Evolutionary conservation across 2,888 invertebrate species (phyloP).

Genomic region (Cremastinae sp.): DNA sequence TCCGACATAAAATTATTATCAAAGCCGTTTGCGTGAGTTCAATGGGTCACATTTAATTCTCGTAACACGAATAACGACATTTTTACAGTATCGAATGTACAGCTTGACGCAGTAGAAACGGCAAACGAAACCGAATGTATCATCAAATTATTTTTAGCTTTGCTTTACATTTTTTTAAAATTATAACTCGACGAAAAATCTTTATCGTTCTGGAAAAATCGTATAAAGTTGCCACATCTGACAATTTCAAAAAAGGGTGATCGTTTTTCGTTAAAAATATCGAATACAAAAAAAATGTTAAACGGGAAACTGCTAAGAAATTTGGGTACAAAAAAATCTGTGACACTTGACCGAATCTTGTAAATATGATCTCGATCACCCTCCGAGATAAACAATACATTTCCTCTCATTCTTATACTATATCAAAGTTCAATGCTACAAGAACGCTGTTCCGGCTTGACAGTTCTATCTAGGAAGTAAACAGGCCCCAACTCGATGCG

Average conservation of each 20-base stretch:
- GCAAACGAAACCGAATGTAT: constrained; percentile 19
- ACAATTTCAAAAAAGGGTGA: too few relatives aligned
- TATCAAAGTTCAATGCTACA: constrained; percentile 58
- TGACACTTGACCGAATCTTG: constrained; percentile 47
- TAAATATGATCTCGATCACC: constrained; percentile 29
- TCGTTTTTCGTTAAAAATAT: too few relatives aligned
- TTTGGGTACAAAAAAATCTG: not conserved
- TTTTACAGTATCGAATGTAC: constrained; percentile 11
- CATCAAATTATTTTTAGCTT: constrained; percentile 4
- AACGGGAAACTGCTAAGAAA: not conserved
- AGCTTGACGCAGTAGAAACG: constrained; percentile 16
- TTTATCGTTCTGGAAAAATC: not conserved
- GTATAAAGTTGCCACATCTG: too few relatives aligned
- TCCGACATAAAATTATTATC: constrained; percentile 68
- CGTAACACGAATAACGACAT: constrained; percentile 19
- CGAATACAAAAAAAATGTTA: not conserved
- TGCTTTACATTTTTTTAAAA: not conserved
- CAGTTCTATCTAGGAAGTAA: constrained; percentile 28
- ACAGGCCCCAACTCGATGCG: constrained; percentile 7
- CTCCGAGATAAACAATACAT: constrained; percentile 18
- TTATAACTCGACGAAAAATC: not conserved
- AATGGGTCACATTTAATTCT: constrained; percentile 65
- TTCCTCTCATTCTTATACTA: constrained; percentile 25
- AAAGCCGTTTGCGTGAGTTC: constrained; percentile 65
- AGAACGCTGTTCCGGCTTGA: constrained; percentile 34